phyloP scores from a whole-genome alignment of 2,797 vertebrate genomes.

The Micromesistius poutassou region DNA sequence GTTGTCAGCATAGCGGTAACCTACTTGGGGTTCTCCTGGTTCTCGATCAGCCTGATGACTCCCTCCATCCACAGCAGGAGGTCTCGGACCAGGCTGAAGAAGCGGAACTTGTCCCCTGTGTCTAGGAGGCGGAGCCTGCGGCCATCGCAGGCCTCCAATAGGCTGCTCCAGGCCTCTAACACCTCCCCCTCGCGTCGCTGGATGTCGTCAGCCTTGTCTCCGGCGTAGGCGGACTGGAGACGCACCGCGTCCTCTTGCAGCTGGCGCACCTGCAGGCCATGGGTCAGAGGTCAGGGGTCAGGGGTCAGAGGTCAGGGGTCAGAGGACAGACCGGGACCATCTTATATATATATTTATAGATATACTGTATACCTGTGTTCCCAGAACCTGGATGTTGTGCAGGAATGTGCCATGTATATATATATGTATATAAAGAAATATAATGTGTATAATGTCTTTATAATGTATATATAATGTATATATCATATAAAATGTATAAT shows the following conservation, averaged over 20 bases:
- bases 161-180: conserved; percentile 86
- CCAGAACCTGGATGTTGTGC: background rate
- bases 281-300: conserved; percentile 18
- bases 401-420: background rate
- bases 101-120: conserved; percentile 92
- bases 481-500: background rate
- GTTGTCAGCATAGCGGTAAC: background rate
- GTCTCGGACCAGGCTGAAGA: conserved; percentile 95
- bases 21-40: conserved; percentile 94
- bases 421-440: too few species aligned
- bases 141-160: conserved; percentile 87
- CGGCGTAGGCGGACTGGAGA: conserved; percentile 90
- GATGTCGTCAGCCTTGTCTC: conserved; percentile 95
- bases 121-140: conserved; percentile 83
- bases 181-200: conserved; percentile 88
- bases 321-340: background rate
- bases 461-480: background rate
- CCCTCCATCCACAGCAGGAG: conserved; percentile 99
- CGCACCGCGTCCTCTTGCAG: conserved; percentile 91
- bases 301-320: background rate
- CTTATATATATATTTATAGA: background rate
- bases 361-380: conserved; percentile 46
- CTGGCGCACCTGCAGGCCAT: conserved; percentile 80
- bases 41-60: conserved; percentile 92
- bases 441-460: background rate